Evolutionary conservation across 2,888 invertebrate species (phyloP), one percentile per base, ranked within the genome.

Genomic region (Andrena praecox): DNA sequence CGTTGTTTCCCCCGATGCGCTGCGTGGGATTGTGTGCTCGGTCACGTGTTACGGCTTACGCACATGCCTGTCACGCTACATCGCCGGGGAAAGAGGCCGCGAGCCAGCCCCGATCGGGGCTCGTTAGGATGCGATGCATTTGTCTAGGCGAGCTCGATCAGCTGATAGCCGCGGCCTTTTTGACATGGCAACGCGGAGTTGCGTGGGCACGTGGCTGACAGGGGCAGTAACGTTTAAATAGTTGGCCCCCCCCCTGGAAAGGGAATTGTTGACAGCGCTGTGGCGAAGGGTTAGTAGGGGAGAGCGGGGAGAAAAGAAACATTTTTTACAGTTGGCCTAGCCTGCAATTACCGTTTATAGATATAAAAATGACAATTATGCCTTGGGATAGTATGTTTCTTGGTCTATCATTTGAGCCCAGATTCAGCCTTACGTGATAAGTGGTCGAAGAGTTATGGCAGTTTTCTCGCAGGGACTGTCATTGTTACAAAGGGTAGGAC

Each of bases 31-130:
- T 48, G 60, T 81, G 71, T 76, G 83, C 72, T 73, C 84, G 85
- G 85, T 87, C 84, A 87, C 87, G 86, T 85, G 87, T 76, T 69
- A 72, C 80, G 74, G 79, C 70, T 77, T 79, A 87, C 85, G 87
- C 87, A 83, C 78, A 80, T 70, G 80, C 62, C 56, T 74, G 80
- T 80, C 80, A 73, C 81, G 80, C 60, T 52, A 72, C 52, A 8
- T 35, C 42, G 64, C 33, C 59, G 48, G 42, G 35, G 64, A 78
- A 86, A 73, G 75, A 77, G 77, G 66, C 68, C 29, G 73, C 54
- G 50, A 60, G 54, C 52, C 71, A 35, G 63, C 66, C 63, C 66
- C 63, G 71, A 62, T 81, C 78, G 78, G 35, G 50, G 10, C 68
- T 82, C 78, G 84, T 84, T 82, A 82, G 60, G 71, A 84, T 78